These are phyloP conservation scores for Chloroceryle inda DNA, from an alignment of 2,797 vertebrate genomes.

Conservation along the genomic window DNA sequence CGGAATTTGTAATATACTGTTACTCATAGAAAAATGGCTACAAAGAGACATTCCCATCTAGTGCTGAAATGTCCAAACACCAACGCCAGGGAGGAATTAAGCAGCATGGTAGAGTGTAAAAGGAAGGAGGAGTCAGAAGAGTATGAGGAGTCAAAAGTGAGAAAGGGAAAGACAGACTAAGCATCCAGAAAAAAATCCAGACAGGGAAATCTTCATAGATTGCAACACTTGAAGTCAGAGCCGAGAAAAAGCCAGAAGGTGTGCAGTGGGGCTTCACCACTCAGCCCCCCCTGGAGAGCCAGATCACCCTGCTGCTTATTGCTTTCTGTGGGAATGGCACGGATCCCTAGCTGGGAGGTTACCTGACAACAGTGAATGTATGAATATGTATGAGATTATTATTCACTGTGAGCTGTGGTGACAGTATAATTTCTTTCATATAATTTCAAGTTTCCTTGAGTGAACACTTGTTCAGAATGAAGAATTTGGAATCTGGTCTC, in stretches of 20 bases:
- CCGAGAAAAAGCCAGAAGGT: not conserved
- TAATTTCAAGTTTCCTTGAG: not conserved
- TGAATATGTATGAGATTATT: not conserved
- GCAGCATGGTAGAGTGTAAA: not conserved
- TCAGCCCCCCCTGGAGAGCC: accelerated
- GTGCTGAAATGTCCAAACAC: not conserved
- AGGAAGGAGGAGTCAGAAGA: not conserved
- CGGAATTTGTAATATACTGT: conserved; percentile 41
- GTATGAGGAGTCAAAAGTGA: not conserved
- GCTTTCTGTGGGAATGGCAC: not conserved
- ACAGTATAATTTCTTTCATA: not conserved
- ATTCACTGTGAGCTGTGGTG: not conserved
- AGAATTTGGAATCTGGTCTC: not conserved
- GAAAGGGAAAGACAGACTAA: not conserved
- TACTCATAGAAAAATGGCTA: conserved; percentile 28
- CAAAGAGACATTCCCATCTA: not conserved
- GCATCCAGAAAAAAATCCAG: not conserved
- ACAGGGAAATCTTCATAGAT: not conserved
- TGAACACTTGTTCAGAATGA: not conserved
- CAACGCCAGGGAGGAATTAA: not conserved
- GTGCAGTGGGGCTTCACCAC: not conserved
- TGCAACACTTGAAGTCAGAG: not conserved
- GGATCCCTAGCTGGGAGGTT: not conserved
- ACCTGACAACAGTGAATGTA: not conserved
- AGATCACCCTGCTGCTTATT: not conserved